Base-by-base conservation (phyloP, 2,113 vertebrate species). In the Oxyura jamaicensis region DNA sequence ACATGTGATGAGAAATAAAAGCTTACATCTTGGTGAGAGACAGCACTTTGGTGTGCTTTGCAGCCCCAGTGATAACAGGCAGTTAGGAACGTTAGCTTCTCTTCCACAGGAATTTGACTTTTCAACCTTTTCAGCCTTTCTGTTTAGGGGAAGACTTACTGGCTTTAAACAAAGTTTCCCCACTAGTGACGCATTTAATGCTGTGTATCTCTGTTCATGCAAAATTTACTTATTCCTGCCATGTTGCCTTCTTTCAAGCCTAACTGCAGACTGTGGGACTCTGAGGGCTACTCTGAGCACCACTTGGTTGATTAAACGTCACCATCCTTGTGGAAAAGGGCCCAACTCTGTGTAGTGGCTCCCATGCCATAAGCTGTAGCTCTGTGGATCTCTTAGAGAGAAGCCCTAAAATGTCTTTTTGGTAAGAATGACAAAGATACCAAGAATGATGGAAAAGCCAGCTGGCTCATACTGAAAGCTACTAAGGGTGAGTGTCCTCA, bases 101-200 rank as follows among this genome's bases (percentile, higher is more conserved):
- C 26, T 76, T 53, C 62, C 58, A 26, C 71, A 69, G 62, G 84
- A 91, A 89, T 79, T 42, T 60, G 66, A 59, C 69, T 62, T 56
- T 92, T 84, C 83, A 87, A 15, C 74, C 73, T 91, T 67, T 83
- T 35, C 65, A 36, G 10, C 35, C 84, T 76, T 92, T 86, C 83
- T 60, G 21, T 75, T 92, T 69, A 83, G 53, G 39, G 35, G 26
- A 93, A 91, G 76, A 62, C 22, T 80, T 65, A n/a, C 36, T 29
- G 78, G 28, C 52, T 93, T 90, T 69, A 73, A 83, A 44, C 67
- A 66, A 55, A 79, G 33, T 36, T 79, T 78, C 39, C 69, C 35
- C 23, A 1, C 33, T 62, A 44, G 36, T 9, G 44, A 58, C 86
- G 79, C 44, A 8, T 65, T 76, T 79, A 42, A 48, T n/a, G 16